phyloP scores from a whole-genome alignment of 2,113 vertebrate species.

The Pteronura brasiliensis region DNA sequence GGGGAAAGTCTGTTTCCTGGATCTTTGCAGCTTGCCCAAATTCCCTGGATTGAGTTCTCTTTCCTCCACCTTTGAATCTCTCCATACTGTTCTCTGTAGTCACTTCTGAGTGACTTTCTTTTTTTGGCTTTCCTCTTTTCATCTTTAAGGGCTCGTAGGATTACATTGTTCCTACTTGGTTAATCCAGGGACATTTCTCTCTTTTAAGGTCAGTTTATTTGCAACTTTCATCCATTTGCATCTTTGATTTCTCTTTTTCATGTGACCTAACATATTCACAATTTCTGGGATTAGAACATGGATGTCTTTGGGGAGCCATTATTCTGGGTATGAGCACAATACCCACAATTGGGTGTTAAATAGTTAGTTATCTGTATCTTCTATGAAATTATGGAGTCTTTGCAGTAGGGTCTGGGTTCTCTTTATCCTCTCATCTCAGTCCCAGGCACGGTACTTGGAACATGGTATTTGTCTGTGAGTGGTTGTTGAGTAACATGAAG shows the following conservation, averaged over 20 bases:
- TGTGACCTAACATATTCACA: not conserved
- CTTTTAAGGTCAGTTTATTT: not conserved
- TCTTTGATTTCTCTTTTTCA: not conserved
- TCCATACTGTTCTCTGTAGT: not conserved
- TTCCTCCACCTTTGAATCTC: not conserved
- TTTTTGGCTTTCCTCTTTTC: not conserved
- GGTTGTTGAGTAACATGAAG: not conserved
- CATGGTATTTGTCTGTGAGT: not conserved
- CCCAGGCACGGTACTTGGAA: not conserved
- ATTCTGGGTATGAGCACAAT: not conserved
- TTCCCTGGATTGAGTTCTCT: not conserved
- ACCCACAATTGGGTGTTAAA: not conserved
- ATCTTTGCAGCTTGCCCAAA: not conserved
- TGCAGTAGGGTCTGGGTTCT: not conserved
- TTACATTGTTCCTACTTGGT: not conserved
- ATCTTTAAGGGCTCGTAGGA: not conserved
- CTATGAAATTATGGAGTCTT: not conserved
- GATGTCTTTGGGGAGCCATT: not conserved
- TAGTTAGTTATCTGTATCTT: not conserved
- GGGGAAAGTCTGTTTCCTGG: not conserved
- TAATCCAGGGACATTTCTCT: not conserved
- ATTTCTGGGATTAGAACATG: not conserved
- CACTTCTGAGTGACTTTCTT: not conserved
- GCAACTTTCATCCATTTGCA: not conserved
- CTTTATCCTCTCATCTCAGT: not conserved